Conservation (phyloP, 2,113 vertebrate species). For the Nanorana parkeri region DNA sequence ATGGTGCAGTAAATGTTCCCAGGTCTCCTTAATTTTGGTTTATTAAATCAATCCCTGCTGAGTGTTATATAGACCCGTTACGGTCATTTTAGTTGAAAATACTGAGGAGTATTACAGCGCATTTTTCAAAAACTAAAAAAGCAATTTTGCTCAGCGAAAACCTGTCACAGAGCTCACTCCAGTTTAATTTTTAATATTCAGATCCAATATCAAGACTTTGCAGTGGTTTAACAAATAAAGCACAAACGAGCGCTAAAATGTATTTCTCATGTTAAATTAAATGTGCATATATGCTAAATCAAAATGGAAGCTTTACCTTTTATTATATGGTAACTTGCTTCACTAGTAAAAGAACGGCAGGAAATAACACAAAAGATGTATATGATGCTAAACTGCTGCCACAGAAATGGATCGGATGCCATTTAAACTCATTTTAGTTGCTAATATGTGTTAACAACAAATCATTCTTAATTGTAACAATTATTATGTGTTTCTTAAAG, state of each 20-base stretch:
- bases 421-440: background rate
- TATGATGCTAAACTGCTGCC: background rate
- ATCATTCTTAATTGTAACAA: conserved; percentile 55
- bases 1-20: background rate
- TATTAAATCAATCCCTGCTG: conserved; percentile 22
- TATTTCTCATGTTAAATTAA: too few relatives aligned
- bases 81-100: conserved; percentile 7
- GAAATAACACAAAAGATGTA: too few relatives aligned
- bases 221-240: too few relatives aligned
- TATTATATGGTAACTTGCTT: background rate
- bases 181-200: too few relatives aligned
- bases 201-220: too few relatives aligned
- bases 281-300: too few relatives aligned
- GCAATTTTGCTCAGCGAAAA: too few relatives aligned
- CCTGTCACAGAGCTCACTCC: too few relatives aligned
- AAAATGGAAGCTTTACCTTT: too few relatives aligned
- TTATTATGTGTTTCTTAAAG: conserved; percentile 56
- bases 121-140: too few relatives aligned
- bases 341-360: background rate
- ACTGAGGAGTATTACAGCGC: background rate
- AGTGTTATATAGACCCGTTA: conserved; percentile 17
- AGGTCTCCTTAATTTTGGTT: conserved; percentile 11
- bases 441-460: conserved; percentile 55
- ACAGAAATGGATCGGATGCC: background rate
- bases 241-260: too few relatives aligned